Base-by-base conservation (phyloP, 2,888 invertebrate genomes). In the Cosmia pyralina region DNA sequence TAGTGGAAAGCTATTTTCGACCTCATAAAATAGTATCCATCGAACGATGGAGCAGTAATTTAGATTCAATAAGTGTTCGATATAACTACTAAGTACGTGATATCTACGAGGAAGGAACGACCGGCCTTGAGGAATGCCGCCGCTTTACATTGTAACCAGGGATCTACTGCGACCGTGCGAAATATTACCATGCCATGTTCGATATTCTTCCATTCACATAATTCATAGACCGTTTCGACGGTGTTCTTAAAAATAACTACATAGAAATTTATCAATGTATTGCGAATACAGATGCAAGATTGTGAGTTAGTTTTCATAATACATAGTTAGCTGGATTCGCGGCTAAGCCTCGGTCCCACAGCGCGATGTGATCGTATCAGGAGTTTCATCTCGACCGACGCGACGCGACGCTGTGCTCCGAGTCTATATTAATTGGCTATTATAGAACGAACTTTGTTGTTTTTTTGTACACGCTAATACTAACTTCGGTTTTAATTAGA, bases 51-150 rank as follows among this genome's bases (percentile, higher is more conserved):
- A 77, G 66, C 60, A 70, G 58, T 81, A 78, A 85, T 88, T 89
- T 82, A 84, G 64, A 89, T 88, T 90, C 87, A 87, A 85, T 81
- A 85, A 81, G 81, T 87, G 87, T 85, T 82, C 81, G 79, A 85
- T 83, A 77, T 77, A 83, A 81, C 74, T 75, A 83, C 75, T 5
- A 5, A 38, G 5, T 81, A 82, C 85, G 83, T 86, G 86, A 79
- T 86, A 84, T 85, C 84, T 80, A 83, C 75, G 81, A 87, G 87
- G 91, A 89, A 91, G 89, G 90, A 93, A 93, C 87, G 93, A 92
- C 91, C 94, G 94, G 90, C 94, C 93, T 94, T 94, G 94, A 93
- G 94, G 93, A 93, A 94, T 93, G 94, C 93, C 94, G 92, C 87
- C 85, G 87, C 66, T 76, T 72, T 77, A 84, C 87, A 85, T 86